These are phyloP conservation scores for Epicauta chinensis DNA, from an alignment of 1,140 invertebrate species.

Conservation along the genomic window DNA sequence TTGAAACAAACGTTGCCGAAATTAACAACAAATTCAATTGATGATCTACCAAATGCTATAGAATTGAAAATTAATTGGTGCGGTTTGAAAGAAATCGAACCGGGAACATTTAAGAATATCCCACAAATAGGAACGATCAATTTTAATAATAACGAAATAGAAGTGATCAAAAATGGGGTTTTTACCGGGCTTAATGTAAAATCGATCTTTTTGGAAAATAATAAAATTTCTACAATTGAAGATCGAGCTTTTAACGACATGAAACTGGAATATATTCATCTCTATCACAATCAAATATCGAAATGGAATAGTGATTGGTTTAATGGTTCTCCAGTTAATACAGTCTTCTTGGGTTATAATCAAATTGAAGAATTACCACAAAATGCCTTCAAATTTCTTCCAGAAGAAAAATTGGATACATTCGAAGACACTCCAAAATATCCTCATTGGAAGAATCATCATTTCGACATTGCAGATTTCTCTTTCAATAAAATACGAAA, in stretches of 20 bases:
- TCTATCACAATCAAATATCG: neutral
- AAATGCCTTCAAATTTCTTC: neutral
- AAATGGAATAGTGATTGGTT: constrained; percentile 8
- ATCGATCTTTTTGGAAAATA: neutral
- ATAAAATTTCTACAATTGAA: neutral
- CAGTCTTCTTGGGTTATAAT: neutral
- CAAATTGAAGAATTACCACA: neutral
- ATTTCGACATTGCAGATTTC: no score
- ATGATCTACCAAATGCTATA: neutral
- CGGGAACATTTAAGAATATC: neutral
- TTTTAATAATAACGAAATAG: neutral
- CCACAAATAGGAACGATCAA: neutral
- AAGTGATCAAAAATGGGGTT: neutral
- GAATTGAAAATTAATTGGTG: neutral
- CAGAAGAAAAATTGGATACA: neutral
- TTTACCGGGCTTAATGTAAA: neutral
- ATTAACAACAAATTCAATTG: neutral
- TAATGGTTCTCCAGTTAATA: neutral
- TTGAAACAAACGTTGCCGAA: neutral
- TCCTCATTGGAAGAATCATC: neutral
- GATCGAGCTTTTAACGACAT: constrained; percentile 3
- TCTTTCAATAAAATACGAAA: neutral
- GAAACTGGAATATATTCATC: neutral
- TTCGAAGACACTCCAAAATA: no score
- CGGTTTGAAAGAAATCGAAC: neutral